Percentiles rank a stretch among this genome's conserved stretches.
These are phyloP conservation scores for Sebastes umbrosus DNA, from an alignment of 2,797 vertebrate species.

Conservation along the genomic window DNA sequence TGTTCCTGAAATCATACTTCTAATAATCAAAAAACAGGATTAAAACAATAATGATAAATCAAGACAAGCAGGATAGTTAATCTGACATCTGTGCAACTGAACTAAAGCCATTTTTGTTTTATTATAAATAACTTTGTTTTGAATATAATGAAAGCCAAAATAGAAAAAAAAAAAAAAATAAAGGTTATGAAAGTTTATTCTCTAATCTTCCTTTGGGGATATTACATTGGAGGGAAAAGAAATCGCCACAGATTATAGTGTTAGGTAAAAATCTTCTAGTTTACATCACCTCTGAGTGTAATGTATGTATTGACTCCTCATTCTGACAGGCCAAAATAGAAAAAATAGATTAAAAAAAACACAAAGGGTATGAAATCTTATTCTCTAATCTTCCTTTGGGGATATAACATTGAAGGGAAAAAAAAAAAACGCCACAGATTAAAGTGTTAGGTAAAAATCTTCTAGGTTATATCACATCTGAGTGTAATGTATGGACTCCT, in stretches of 20 bases:
- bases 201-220: not conserved
- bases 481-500: too few relatives aligned
- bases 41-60: not conserved
- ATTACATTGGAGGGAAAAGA: not conserved
- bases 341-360: too few relatives aligned
- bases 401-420: not conserved
- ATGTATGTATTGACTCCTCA: slow-evolving; percentile 17
- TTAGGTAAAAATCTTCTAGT: slow-evolving; percentile 19
- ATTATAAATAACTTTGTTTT: not conserved
- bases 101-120: not conserved
- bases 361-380: fast-evolving
- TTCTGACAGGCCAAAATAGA: slow-evolving; percentile 62
- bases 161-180: not conserved
- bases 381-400: too few relatives aligned
- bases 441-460: too few relatives aligned
- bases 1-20: not conserved
- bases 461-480: too few relatives aligned
- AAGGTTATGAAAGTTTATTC: not conserved
- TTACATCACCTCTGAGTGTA: slow-evolving; percentile 50
- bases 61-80: not conserved
- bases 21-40: not conserved
- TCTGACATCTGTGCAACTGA: not conserved
- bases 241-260: slow-evolving; percentile 11
- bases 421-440: not conserved
- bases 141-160: not conserved